Evolutionary conservation across 2,888 invertebrate species (phyloP), one percentile per base, ranked within the genome.

Genomic region (Tachina fera): DNA sequence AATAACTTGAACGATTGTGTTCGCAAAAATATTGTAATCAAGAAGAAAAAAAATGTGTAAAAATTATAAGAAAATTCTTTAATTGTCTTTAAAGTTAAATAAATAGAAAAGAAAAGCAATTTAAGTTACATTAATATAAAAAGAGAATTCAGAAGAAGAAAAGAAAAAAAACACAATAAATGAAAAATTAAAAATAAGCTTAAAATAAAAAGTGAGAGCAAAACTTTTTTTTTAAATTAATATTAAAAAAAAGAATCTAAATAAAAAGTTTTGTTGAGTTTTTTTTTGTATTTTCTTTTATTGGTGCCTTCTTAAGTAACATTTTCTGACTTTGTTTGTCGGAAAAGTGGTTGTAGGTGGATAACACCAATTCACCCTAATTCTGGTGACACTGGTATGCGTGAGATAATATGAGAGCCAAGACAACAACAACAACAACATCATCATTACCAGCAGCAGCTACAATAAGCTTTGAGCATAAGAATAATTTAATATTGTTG

Each of bases 1-100:
- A 89, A 83, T 75, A 87, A 87, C 49, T 51, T 47, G 81, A 68
- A 84, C 85, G 87, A 88, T 90, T 90, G 90, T 87, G 89, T 87
- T 68, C 60, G 61, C 49, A 45, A 19, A 61, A 75, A 53, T 65
- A 63, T 31, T 61, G 31, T 75, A 78, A 70, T 19, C 58, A 72
- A 74, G 76, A 51, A 31, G 70, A 65, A 53, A 45, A 58, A 63
- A 72, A 82, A 53, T 19, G 14, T 68, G 6, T 41, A 61, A 81
- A 77, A 67, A 72, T 53, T 43, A 53, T 39, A 51, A n/a, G 60
- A 51, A 56, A 51, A 39, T 67, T 51, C 31, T 39, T 31, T 2
- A 67, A 67, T 47, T 47, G 31, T 45, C 16, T 47, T 13, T 45
- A 45, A 22, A 53, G 8, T 14, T 53, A 83, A 75, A 13, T n/a